Base-by-base conservation (phyloP, 1,140 invertebrate species). In the Cephus cinctus region DNA sequence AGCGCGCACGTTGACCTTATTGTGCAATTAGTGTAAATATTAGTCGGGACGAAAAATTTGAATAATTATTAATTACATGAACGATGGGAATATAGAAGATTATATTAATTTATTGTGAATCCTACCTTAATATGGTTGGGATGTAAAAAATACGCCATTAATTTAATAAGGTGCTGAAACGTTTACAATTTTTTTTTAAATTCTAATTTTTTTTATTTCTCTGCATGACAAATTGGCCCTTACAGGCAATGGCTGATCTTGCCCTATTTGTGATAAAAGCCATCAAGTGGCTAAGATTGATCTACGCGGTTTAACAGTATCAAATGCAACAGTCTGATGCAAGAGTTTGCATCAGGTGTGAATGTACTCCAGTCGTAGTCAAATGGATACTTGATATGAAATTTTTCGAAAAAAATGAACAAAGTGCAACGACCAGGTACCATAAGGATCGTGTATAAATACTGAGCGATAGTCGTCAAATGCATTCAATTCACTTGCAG, bases 331-430 rank as follows among this genome's bases (percentile, higher is more conserved):
- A 14, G 15, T 27, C 15, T 15, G 15, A 36, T 15, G 9, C 15
- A 11, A 36, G 8, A 8, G 1, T 14, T 15, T 36, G 6, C 34
- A 8, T 15, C 15, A 36, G 15, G 14, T 36, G 9, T 14, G 11
- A 9, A 36, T 8, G 18, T 6, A 36, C 11, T 12, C 43, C 21
- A 15, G 15, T 18, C 20, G 8, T 27, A 6, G 8, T 27, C 25
- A 27, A 11, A 19, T 8, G 9, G 50, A 48, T 18, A 55, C 32
- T 14, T 20, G 52, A 57, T 22, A 53, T 34, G 23, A 19, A 44
- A 57, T 56, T 59, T 27, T 60, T 60, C 50, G 57, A 42, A 60
- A 59, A 60, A 60, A 60, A 55, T 50, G 20, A 18, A 22, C 21
- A 14, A 36, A 35, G 25, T 41, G 38, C 11, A 19, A 8, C 42